A percentile compares a stretch with the other conserved stretches of the same genome.
These are phyloP conservation scores for Stichodactyla mertensii DNA, from an alignment of 64 coral and sea anemone genomes.

Conservation along the genomic window DNA sequence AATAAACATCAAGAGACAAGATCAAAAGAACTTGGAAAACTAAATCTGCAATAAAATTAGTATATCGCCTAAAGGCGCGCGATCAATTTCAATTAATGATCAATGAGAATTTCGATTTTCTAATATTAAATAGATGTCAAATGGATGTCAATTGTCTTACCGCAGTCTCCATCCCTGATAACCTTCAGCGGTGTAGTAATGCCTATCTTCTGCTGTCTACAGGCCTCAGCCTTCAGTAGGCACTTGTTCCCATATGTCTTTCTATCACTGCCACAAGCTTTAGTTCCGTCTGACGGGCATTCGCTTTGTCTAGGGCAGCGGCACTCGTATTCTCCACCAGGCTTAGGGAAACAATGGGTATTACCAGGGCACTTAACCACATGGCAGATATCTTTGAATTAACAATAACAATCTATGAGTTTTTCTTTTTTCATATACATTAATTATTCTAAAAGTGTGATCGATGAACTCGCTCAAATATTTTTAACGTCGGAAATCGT, in stretches of 20 bases:
- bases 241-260: constrained; percentile 46
- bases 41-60: no score
- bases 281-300: constrained; percentile 11
- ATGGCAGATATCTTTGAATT: constrained; percentile 38
- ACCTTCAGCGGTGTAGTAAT: background rate
- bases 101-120: no score
- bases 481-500: no score
- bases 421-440: no score
- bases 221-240: constrained; percentile 47
- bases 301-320: constrained; percentile 34
- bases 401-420: no score
- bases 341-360: constrained; percentile 33
- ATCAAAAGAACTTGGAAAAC: no score
- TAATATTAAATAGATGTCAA: no score
- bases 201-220: constrained; percentile 21
- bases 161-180: constrained; percentile 52
- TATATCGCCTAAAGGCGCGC: no score
- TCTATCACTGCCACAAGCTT: constrained; percentile 48
- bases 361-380: constrained; percentile 33
- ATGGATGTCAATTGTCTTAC: constrained; percentile 22
- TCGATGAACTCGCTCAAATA: no score
- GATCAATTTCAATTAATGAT: no score
- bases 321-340: constrained; percentile 39
- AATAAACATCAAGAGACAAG: no score
- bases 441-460: no score